Conservation (phyloP, 2,797 vertebrate genomes). For the Etheostoma nigrum region DNA sequence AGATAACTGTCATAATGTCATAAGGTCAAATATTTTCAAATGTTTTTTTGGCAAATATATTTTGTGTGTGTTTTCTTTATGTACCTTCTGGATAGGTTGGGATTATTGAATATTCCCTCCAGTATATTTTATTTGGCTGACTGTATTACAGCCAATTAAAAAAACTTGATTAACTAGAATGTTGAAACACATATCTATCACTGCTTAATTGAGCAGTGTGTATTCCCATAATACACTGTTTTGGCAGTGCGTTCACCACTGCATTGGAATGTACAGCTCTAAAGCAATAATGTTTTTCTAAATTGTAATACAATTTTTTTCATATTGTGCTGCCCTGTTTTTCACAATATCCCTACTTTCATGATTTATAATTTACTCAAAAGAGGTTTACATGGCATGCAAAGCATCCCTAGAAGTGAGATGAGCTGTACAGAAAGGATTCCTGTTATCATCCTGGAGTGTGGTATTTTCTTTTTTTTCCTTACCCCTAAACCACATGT, state of each 20-base stretch:
- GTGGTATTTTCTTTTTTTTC: slow-evolving; percentile 4
- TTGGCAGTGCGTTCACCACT: background rate
- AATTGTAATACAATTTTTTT: background rate
- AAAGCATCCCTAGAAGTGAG: slow-evolving; percentile 34
- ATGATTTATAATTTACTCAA: slow-evolving; percentile 19
- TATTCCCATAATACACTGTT: slow-evolving; percentile 9
- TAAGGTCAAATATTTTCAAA: background rate
- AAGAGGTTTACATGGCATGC: slow-evolving; percentile 22
- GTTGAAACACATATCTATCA: slow-evolving; percentile 11
- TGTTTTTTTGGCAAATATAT: background rate
- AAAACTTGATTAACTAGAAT: slow-evolving; percentile 14
- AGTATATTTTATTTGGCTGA: background rate
- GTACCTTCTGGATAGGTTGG: background rate
- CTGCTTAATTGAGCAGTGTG: background rate
- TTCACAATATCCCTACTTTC: slow-evolving; percentile 3
- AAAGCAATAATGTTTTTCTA: slow-evolving; percentile 1
- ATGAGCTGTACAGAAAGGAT: slow-evolving; percentile 15
- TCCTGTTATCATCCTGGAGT: slow-evolving; percentile 19
- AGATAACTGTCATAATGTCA: no score
- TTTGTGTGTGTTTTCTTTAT: background rate
- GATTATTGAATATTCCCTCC: background rate
- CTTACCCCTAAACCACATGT: slow-evolving; percentile 37
- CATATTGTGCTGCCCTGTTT: background rate
- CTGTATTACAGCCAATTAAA: background rate
- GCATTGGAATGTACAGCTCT: background rate